Percentiles rank a stretch among this genome's conserved stretches.
Conservation (phyloP, 2,888 invertebrate species). For the Phalangium opilio region DNA sequence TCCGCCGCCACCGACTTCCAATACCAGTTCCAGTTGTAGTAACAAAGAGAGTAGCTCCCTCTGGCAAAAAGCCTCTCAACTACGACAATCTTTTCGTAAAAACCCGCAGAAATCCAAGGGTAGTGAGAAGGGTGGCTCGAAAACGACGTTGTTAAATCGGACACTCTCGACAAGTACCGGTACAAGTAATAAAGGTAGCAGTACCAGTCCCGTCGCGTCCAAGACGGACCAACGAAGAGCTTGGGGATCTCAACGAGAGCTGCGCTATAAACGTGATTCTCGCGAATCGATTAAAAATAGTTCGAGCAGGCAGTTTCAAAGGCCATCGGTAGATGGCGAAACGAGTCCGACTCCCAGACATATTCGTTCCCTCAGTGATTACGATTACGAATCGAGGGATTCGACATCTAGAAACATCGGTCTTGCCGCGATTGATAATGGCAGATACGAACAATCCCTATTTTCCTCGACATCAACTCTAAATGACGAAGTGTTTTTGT, state of each 20-base stretch:
- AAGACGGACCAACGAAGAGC: constrained; percentile 5
- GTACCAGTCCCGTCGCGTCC: too few species aligned
- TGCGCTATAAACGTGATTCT: constrained; percentile 5
- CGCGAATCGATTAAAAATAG: neutral
- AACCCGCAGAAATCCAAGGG: neutral
- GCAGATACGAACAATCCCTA: neutral
- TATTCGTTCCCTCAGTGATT: constrained; percentile 10
- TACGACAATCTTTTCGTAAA: neutral
- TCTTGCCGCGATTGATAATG: neutral
- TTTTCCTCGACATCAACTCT: neutral
- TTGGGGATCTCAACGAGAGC: constrained; percentile 17
- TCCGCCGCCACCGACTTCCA: too few species aligned
- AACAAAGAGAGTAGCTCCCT: neutral
- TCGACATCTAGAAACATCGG: neutral
- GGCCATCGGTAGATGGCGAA: neutral
- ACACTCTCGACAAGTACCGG: neutral
- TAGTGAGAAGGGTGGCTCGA: neutral
- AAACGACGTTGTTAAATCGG: neutral
- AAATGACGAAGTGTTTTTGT: too few species aligned
- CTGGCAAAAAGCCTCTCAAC: neutral
- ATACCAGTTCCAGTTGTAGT: neutral
- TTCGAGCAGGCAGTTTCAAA: neutral
- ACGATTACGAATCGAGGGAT: constrained; percentile 3
- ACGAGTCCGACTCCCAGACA: neutral
- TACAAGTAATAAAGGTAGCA: neutral